A percentile compares a stretch with the other conserved stretches of the same genome.
phyloP scores from a whole-genome alignment of 2,113 vertebrate species.

The Naja naja region DNA sequence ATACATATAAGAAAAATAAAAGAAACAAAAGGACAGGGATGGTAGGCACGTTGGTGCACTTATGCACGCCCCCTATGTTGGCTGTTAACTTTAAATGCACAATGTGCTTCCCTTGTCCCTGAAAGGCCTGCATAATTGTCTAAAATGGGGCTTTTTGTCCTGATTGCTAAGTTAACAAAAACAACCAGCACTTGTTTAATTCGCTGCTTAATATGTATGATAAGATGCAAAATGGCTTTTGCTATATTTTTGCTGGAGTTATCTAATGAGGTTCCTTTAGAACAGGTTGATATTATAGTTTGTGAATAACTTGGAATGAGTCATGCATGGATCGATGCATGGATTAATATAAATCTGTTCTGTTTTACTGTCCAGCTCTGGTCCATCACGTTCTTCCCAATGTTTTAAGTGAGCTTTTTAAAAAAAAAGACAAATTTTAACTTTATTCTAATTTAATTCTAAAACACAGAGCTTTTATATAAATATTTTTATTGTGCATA shows the following conservation, averaged over 20 bases:
- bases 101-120: slow-evolving; percentile 7
- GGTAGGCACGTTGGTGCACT: no score
- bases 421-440: background rate
- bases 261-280: slow-evolving; percentile 29
- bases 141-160: slow-evolving; percentile 1
- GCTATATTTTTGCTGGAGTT: slow-evolving; percentile 13
- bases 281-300: slow-evolving; percentile 13
- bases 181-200: slow-evolving; percentile 29
- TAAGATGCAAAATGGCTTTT: slow-evolving; percentile 38
- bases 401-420: background rate
- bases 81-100: slow-evolving; percentile 30
- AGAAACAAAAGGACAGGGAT: no score
- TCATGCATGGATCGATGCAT: background rate
- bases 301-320: background rate
- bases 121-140: slow-evolving; percentile 18
- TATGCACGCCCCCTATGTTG: no score
- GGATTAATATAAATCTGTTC: background rate
- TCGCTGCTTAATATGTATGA: background rate
- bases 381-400: background rate
- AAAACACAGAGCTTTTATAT: background rate
- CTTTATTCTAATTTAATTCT: background rate
- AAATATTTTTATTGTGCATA: background rate
- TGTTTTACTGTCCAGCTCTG: background rate
- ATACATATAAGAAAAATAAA: no score
- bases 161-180: slow-evolving; percentile 36